Base-by-base conservation (phyloP, 2,113 vertebrate genomes). In the Larimichthys polyactis region DNA sequence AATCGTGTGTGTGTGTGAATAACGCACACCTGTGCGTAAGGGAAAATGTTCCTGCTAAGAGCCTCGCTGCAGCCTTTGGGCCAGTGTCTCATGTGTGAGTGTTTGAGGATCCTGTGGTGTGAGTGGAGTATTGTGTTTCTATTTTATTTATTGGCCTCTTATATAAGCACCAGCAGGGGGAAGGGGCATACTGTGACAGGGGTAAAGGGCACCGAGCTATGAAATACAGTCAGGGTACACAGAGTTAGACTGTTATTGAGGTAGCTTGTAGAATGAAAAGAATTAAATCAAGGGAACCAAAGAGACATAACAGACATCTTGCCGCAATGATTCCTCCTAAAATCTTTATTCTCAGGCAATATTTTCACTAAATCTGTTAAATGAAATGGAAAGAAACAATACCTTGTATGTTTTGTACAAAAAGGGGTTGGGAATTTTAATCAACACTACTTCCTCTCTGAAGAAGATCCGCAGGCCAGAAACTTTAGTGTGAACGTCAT, bases 81-180 rank as follows among this genome's bases (percentile, higher is more conserved):
- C 73, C 68, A 83, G 87, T 75, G 75, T 90, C 36, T 40, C 87
- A 81, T 87, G 81, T 81, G 88, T 78, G 81, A 88, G 77, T 74
- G 87, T 81, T 82, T 63, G 81, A 83, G 81, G 77, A 65, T 81
- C 88, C 87, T 78, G 86, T 69, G 72, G 90, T 76, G 87, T 82
- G 85, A 81, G 90, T 92, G 83, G 85, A 81, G 90, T 92, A 84
- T 93, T 90, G 86, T 84, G 87, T 94, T 92, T 90, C 94, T 91
- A 68, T 91, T 91, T 91, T 87, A 92, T 94, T 92, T 93, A 93
- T 93, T 91, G 83, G 87, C 58, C 48, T 88, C 85, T 93, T 94
- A 91, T 90, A 82, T 88, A 94, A 92, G 90, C 84, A 90, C n/a
- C 88, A 93, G 86, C 88, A 62, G 88, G 89, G 87, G 67, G 57